Evolutionary conservation across 92 coral and sea anemone species (phyloP), one percentile per base, ranked within the genome.

Genomic region (Palythoa caribaeorum): DNA sequence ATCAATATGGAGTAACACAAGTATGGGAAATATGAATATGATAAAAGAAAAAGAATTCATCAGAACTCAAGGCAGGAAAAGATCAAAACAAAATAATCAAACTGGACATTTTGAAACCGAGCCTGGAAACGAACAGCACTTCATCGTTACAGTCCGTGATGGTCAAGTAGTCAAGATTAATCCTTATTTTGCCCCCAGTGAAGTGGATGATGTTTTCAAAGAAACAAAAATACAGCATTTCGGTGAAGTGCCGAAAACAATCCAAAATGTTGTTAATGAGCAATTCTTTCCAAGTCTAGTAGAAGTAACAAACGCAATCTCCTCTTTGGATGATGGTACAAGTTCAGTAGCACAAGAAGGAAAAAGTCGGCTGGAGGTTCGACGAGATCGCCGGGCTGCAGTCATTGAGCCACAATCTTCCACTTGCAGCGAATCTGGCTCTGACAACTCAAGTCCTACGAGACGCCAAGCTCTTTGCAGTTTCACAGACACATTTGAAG

Each of bases 391-490:
- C 37, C 52, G 53, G 6, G 19, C 20, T 35, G 77, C 77, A 16
- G 50, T 72, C 3, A 72, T 11, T 16, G 47, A 10, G 4, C 2
- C 21, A 39, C 2, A 3, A 14, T 14, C 77, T 38, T n/a, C 77
- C 1, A 1, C 53, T 13, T 38, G 52, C 50, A 72, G 28, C 37
- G 77, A 72, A 17, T 72, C 52, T 14, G 77, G 53, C 20, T 72
- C 77, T 38, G 52, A 16, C 14, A 72, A 21, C 10, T 14, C 52
- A 38, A 38, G 9, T 36, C 77, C 77, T 39, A 6, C 53, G n/a
- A 38, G 77, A 12, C 77, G 52, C 19, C n/a, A 72, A 72, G 77
- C n/a, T 13, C 51, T 72, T 44, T 72, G 77, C 53, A 72, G 52
- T 14, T 13, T 1, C 16, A 72, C 77, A 38, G 77, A 72, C 77